Percentiles rank a stretch among this genome's conserved stretches.
These are phyloP conservation scores for Metopia argyrocephala DNA, from an alignment of 2,888 invertebrate species.

Conservation along the genomic window DNA sequence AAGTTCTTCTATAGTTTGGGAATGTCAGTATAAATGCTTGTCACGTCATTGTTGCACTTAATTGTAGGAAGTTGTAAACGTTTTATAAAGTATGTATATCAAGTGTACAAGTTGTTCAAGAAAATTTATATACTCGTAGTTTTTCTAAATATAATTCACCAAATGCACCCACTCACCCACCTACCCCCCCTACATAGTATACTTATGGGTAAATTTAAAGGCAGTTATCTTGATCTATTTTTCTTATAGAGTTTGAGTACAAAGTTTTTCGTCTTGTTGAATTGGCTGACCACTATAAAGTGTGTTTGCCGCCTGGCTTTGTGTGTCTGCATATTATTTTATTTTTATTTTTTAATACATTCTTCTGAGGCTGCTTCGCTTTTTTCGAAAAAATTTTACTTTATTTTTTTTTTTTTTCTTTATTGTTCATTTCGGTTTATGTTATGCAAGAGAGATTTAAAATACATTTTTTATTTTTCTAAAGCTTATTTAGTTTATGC, in stretches of 20 bases:
- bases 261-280: slow-evolving; percentile 48
- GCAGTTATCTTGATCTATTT: background rate
- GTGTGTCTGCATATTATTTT: background rate
- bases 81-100: slow-evolving; percentile 59
- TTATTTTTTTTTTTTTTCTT: background rate
- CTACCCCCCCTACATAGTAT: background rate
- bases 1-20: background rate
- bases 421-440: too few relatives aligned
- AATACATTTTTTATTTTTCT: slow-evolving; percentile 29
- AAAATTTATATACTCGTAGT: slow-evolving; percentile 33
- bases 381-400: too few relatives aligned
- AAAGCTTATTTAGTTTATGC: slow-evolving; percentile 24
- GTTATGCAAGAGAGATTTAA: slow-evolving; percentile 22
- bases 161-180: slow-evolving; percentile 10
- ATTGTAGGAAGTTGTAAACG: slow-evolving; percentile 70
- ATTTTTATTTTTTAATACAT: slow-evolving; percentile 11
- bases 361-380: background rate
- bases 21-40: slow-evolving; percentile 64
- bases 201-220: background rate
- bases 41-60: slow-evolving; percentile 71
- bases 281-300: slow-evolving; percentile 54
- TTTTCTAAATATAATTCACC: slow-evolving; percentile 6
- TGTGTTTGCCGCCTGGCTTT: slow-evolving; percentile 35
- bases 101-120: slow-evolving; percentile 20
- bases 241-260: slow-evolving; percentile 30